Evolutionary conservation across 2,797 vertebrate genomes (phyloP).

Genomic region (Lacerta agilis): DNA sequence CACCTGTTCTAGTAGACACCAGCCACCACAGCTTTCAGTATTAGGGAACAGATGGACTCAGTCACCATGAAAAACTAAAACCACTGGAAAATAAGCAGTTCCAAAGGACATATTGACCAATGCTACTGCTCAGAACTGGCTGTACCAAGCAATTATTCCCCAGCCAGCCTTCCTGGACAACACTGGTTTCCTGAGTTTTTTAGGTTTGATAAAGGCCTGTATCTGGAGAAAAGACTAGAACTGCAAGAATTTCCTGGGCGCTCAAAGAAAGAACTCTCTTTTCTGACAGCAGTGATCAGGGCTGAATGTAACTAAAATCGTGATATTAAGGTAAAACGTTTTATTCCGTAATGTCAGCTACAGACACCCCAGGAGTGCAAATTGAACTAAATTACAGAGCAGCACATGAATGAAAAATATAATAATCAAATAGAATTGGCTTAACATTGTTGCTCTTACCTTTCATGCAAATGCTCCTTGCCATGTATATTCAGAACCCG

Average conservation of each 20-base stretch:
- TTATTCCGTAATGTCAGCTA: background rate
- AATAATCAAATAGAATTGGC: slow-evolving; percentile 2
- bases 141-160: background rate
- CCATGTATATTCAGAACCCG: slow-evolving; percentile 12
- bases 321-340: background rate
- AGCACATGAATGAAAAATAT: slow-evolving; percentile 41
- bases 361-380: slow-evolving; percentile 40
- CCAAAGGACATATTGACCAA: background rate
- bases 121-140: fast-evolving
- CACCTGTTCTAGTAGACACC: too few relatives aligned
- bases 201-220: background rate
- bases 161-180: background rate
- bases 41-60: background rate
- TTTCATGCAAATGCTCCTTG: slow-evolving; percentile 5
- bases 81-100: fast-evolving
- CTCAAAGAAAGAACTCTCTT: background rate
- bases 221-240: background rate
- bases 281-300: background rate
- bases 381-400: slow-evolving; percentile 41
- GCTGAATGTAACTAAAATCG: slow-evolving; percentile 14
- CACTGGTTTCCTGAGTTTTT: background rate
- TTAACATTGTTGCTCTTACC: background rate
- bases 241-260: background rate
- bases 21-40: too few relatives aligned
- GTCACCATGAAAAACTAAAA: background rate